A percentile compares a stretch with the other conserved stretches of the same genome.
Conservation (phyloP, 1,140 invertebrate species). For the Trialeurodes vaporariorum region DNA sequence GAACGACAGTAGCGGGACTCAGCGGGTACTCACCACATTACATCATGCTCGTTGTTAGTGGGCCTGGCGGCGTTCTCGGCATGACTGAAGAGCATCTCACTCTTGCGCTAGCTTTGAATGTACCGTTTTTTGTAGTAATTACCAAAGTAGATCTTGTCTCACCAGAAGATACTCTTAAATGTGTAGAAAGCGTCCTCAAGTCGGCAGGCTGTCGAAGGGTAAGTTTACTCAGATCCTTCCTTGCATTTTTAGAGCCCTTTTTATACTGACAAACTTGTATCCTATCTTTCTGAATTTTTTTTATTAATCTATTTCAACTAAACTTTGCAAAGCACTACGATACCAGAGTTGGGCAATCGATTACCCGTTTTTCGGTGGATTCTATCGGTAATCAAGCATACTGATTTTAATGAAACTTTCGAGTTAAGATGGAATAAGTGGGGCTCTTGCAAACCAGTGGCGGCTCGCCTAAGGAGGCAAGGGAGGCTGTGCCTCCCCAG, state of each 20-base stretch:
- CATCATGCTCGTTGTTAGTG: conserved; percentile 78
- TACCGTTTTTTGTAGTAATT: conserved; percentile 81
- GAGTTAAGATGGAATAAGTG: too few relatives aligned
- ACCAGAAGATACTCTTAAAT: conserved; percentile 41
- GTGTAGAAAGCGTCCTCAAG: conserved; percentile 50
- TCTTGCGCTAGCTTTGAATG: conserved; percentile 67
- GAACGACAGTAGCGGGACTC: conserved; percentile 82
- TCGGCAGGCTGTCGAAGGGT: conserved; percentile 49
- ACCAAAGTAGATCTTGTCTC: conserved; percentile 78
- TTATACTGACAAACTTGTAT: too few relatives aligned
- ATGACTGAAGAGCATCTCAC: conserved; percentile 74
- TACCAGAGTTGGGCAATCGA: too few relatives aligned
- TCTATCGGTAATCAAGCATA: too few relatives aligned
- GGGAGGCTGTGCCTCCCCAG: too few relatives aligned
- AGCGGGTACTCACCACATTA: conserved; percentile 86
- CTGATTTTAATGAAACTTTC: too few relatives aligned
- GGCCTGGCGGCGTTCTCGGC: conserved; percentile 48
- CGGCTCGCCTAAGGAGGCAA: too few relatives aligned
- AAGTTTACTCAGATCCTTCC: conserved; percentile 20
- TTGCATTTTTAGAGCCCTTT: conserved; percentile 8
- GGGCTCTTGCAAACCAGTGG: too few relatives aligned
- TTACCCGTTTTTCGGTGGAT: too few relatives aligned
- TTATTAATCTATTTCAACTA: too few relatives aligned
- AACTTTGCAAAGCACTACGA: too few relatives aligned
- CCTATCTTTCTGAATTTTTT: too few relatives aligned